Evolutionary conservation across 2,113 vertebrate genomes (phyloP).

Genomic region (Piaya cayana): DNA sequence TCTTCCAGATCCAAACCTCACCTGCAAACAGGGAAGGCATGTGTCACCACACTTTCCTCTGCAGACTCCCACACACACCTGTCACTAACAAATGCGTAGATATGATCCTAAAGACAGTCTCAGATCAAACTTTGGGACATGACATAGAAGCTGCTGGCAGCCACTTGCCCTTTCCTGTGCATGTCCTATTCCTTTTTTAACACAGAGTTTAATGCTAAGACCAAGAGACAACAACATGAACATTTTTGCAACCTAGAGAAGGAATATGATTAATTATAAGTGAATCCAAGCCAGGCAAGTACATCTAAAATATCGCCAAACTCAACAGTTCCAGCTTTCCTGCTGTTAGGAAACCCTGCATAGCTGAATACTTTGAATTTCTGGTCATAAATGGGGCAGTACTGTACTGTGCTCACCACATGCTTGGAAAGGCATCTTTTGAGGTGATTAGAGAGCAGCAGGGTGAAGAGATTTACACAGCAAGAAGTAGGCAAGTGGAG

Average conservation of each 20-base stretch:
- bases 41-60: not conserved
- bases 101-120: not conserved
- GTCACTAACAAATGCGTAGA: not conserved
- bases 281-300: not conserved
- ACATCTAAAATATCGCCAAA: conserved; percentile 4
- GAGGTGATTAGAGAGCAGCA: conserved; percentile 42
- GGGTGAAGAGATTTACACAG: conserved; percentile 40
- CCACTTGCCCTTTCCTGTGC: not conserved
- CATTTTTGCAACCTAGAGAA: not conserved
- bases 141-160: not conserved
- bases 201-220: not conserved
- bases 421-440: conserved; percentile 15
- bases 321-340: not conserved
- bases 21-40: conserved; percentile 45
- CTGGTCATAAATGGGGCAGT: conserved; percentile 24
- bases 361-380: conserved; percentile 34
- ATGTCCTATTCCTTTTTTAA: not conserved
- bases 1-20: conserved; percentile 70
- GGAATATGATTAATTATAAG: not conserved
- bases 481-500: conserved; percentile 12
- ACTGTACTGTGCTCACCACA: not conserved
- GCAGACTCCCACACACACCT: not conserved
- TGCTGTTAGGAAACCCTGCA: not conserved
- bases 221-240: not conserved
- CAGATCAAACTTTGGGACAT: not conserved